Percentiles rank a stretch among this genome's conserved stretches.
These are phyloP conservation scores for Drosophila equinoxialis DNA, from an alignment of 1,140 invertebrate species.

Conservation along the genomic window DNA sequence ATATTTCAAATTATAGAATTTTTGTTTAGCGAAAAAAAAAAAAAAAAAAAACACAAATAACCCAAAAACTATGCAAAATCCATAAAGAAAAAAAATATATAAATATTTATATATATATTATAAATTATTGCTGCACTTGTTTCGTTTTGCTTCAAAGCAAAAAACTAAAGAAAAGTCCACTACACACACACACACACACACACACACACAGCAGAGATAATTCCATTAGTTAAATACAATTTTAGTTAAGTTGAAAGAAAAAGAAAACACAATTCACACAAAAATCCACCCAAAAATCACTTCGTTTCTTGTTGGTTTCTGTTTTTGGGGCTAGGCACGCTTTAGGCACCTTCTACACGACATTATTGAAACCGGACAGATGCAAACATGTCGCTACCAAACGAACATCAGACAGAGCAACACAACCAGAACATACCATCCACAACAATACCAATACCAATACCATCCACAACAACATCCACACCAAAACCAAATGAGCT, in stretches of 20 bases:
- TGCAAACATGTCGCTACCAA: constrained; percentile 71
- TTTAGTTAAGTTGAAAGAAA: constrained; percentile 46
- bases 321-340: constrained; percentile 36
- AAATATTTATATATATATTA: constrained; percentile 17
- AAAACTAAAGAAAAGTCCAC: constrained; percentile 31
- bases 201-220: constrained; percentile 6
- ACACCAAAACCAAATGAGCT: constrained; percentile 63
- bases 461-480: constrained; percentile 33
- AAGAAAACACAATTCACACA: constrained; percentile 2
- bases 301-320: constrained; percentile 8
- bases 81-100: constrained; percentile 23
- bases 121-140: constrained; percentile 16
- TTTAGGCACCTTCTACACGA: constrained; percentile 32
- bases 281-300: constrained; percentile 12
- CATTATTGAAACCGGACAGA: constrained; percentile 47
- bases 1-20: constrained; percentile 49
- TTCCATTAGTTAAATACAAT: constrained; percentile 38
- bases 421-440: constrained; percentile 46
- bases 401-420: constrained; percentile 55
- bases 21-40: constrained; percentile 58
- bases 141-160: constrained; percentile 21
- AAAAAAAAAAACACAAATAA: constrained; percentile 37
- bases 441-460: constrained; percentile 33
- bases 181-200: neutral
- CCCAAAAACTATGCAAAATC: constrained; percentile 52